A percentile compares a stretch with the other conserved stretches of the same genome.
These are phyloP conservation scores for Cylloceria caligata DNA, from an alignment of 2,888 invertebrate species.

Conservation along the genomic window DNA sequence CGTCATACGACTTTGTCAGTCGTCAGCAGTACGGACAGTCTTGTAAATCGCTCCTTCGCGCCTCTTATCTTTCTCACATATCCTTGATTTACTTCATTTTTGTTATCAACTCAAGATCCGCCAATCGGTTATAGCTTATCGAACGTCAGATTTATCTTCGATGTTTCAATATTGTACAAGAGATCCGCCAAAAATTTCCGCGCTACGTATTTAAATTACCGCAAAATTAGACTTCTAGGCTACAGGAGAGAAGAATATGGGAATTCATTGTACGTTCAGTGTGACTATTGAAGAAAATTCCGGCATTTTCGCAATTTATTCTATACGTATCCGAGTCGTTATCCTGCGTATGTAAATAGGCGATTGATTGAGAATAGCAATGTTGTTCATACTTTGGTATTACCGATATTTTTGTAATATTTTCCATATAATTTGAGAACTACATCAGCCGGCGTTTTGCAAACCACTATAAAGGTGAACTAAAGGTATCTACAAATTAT, in stretches of 20 bases:
- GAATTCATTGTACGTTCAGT: not conserved
- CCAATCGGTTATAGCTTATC: not conserved
- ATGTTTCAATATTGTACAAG: not conserved
- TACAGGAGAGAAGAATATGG: not conserved
- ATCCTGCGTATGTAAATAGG: too few relatives aligned
- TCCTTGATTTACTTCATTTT: conserved; percentile 29
- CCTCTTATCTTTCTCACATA: conserved; percentile 20
- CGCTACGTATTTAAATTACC: not conserved
- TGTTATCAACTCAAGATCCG: conserved; percentile 12
- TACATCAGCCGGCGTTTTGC: too few relatives aligned
- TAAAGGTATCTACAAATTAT: too few relatives aligned
- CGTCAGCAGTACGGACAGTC: not conserved
- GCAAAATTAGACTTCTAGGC: conserved; percentile 41
- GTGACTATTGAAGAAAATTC: too few relatives aligned
- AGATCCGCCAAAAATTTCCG: not conserved
- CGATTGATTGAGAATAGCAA: too few relatives aligned
- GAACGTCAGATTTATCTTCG: not conserved
- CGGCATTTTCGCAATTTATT: too few relatives aligned
- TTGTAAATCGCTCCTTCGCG: not conserved
- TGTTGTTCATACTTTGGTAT: too few relatives aligned
- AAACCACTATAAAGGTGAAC: too few relatives aligned
- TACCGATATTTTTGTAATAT: too few relatives aligned
- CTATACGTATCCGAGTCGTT: too few relatives aligned
- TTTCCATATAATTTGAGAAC: too few relatives aligned
- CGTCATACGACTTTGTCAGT: conserved; percentile 51